Percentiles rank a stretch among this genome's conserved stretches.
phyloP scores from a whole-genome alignment of 1,140 invertebrate species.

The Zaprionus davidi region DNA sequence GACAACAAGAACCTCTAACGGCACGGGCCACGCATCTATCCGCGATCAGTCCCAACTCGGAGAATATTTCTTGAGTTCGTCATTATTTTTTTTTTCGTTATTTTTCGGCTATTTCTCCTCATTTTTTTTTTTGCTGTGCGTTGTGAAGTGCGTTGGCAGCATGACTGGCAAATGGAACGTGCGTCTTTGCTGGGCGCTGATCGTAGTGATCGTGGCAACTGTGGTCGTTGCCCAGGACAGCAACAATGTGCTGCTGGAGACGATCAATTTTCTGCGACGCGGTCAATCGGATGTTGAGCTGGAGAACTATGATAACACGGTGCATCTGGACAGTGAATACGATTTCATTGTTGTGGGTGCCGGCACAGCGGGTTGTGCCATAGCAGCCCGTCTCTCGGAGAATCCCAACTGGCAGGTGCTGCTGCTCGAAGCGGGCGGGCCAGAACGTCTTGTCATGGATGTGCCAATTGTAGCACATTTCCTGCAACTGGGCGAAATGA shows the following conservation, averaged over 20 bases:
- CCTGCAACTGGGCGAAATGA: slow-evolving; percentile 87
- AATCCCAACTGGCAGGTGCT: slow-evolving; percentile 87
- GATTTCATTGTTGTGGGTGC: slow-evolving; percentile 90
- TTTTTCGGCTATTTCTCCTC: background rate
- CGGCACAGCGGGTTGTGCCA: slow-evolving; percentile 89
- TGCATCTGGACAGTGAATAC: slow-evolving; percentile 82
- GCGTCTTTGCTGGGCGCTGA: slow-evolving; percentile 19
- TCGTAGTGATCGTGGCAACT: slow-evolving; percentile 7
- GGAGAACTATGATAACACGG: slow-evolving; percentile 80
- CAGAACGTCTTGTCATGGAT: slow-evolving; percentile 88
- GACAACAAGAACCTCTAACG: slow-evolving; percentile 17
- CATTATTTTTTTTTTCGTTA: slow-evolving; percentile 12
- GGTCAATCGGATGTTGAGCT: slow-evolving; percentile 62
- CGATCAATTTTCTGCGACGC: slow-evolving; percentile 71
- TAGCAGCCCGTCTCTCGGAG: slow-evolving; percentile 88
- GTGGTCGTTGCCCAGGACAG: slow-evolving; percentile 56
- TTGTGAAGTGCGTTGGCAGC: slow-evolving; percentile 43
- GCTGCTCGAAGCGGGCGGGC: slow-evolving; percentile 88
- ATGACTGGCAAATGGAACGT: slow-evolving; percentile 30
- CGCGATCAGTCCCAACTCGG: slow-evolving; percentile 35
- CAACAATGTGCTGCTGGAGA: slow-evolving; percentile 74
- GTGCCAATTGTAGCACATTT: slow-evolving; percentile 88
- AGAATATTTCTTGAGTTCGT: background rate
- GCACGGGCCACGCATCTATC: slow-evolving; percentile 48
- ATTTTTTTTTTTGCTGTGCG: slow-evolving; percentile 48